Base-by-base conservation (phyloP, 1,140 invertebrate species). In the Plectrocnemia conspersa region DNA sequence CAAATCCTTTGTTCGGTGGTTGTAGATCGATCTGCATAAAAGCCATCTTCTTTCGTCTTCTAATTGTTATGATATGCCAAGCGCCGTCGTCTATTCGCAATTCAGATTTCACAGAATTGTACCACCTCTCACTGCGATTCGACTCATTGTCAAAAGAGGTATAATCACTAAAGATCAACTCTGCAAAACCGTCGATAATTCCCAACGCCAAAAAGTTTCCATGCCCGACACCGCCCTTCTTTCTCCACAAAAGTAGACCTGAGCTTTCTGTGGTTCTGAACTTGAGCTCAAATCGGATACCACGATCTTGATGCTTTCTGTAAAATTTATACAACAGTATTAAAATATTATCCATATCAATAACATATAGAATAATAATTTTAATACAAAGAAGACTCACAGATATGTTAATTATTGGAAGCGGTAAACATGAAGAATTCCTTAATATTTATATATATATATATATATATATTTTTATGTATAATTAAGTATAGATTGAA, bases 1-100 rank as follows among this genome's bases (percentile, higher is more conserved):
- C 80, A 58, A 80, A 76, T 15, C 77, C 80, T 60, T 78, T 80
- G 1, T 82, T 73, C 3, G 82, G 76, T n/a, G 74, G 65, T 47
- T 79, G 73, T 32, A 79, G 76, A 66, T 90, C 88, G 7, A 89
- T 79, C 64, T 83, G 79, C 32, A 91, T 69, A 62, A 79, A 78
- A 11, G 83, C 83, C 18, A 82, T 70, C 61, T 83, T 69, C 66
- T 85, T 84, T 56, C 84, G 75, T 60, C 86, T 77, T 56, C 77
- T 78, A 36, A 84, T 77, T 5, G 77, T 71, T 3, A 87, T 72
- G 15, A 78, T 80, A 66, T 91, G 87, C 86, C 86, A 89, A 32
- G 82, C 66, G 0, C 84, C 84, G 71, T 90, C 85, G 64, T 83
- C 77, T 1, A 89, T 78, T 63, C 73, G 64, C 7, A 64, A 62